Evolutionary conservation across 2,797 vertebrate genomes (phyloP).

Genomic region (Anguilla megastoma): DNA sequence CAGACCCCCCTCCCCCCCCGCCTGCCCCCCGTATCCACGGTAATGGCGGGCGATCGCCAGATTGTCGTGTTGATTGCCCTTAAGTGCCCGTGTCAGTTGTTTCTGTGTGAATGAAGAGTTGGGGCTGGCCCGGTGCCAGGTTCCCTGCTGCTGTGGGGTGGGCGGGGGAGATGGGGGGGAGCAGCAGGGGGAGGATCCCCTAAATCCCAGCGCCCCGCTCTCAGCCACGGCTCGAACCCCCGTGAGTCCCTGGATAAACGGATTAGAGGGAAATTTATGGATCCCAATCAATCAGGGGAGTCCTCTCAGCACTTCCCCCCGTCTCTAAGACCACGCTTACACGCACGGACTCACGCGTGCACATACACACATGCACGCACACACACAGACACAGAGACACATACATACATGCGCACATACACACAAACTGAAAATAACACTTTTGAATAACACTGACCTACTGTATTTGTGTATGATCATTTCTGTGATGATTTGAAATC

Average conservation of each 20-base stretch:
- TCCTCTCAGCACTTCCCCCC: background rate
- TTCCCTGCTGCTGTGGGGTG: constrained; percentile 9
- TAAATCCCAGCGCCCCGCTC: background rate
- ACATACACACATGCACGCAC: background rate
- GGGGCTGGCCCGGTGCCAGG: constrained; percentile 48
- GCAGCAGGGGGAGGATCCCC: background rate
- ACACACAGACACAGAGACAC: background rate
- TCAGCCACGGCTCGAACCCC: constrained; percentile 1
- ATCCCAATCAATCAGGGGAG: constrained; percentile 37
- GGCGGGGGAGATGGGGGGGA: background rate
- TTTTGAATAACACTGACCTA: background rate
- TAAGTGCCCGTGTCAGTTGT: constrained; percentile 66
- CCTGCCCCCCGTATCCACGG: constrained; percentile 23
- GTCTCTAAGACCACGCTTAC: background rate
- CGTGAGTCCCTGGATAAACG: constrained; percentile 39
- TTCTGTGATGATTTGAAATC: background rate
- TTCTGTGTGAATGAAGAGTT: constrained; percentile 64
- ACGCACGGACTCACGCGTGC: background rate
- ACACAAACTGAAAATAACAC: background rate
- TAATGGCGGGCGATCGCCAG: constrained; percentile 54
- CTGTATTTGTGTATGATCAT: background rate
- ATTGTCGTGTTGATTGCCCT: constrained; percentile 59
- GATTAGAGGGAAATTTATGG: constrained; percentile 41
- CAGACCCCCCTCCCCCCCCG: constrained; percentile 45
- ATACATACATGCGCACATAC: background rate